A percentile compares a stretch with the other conserved stretches of the same genome.
These are phyloP conservation scores for Cotesia typhae DNA, from an alignment of 1,140 invertebrate genomes.

Conservation along the genomic window DNA sequence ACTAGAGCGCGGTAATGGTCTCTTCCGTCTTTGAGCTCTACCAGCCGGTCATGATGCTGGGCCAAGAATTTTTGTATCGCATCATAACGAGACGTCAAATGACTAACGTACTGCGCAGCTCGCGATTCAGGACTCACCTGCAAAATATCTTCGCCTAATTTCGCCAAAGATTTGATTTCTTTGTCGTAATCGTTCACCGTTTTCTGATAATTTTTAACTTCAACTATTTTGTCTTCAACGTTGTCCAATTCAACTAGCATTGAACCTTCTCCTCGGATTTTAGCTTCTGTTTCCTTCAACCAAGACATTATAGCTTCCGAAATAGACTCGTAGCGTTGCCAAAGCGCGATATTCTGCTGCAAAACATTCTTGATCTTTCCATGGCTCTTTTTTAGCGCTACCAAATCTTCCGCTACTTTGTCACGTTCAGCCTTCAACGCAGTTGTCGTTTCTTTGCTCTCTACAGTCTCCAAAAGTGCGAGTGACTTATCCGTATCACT, in stretches of 20 bases:
- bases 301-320: constrained; percentile 81
- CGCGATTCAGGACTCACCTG: constrained; percentile 82
- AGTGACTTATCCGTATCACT: constrained; percentile 74
- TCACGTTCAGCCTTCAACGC: constrained; percentile 72
- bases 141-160: constrained; percentile 77
- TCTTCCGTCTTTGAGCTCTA: constrained; percentile 74
- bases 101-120: constrained; percentile 80
- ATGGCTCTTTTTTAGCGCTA: constrained; percentile 73
- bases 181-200: constrained; percentile 72
- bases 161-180: constrained; percentile 74
- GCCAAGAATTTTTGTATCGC: constrained; percentile 77
- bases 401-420: constrained; percentile 74
- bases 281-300: constrained; percentile 88
- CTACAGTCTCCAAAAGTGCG: constrained; percentile 73
- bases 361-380: constrained; percentile 75
- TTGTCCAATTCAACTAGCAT: constrained; percentile 74
- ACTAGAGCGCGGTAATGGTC: constrained; percentile 74
- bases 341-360: constrained; percentile 78
- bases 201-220: constrained; percentile 72
- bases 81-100: constrained; percentile 80
- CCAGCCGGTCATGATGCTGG: constrained; percentile 74
- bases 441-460: constrained; percentile 73
- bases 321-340: constrained; percentile 81
- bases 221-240: constrained; percentile 77
- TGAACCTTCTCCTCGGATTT: constrained; percentile 77